Percentiles rank a stretch among this genome's conserved stretches.
Evolutionary conservation across 2,888 invertebrate species (phyloP).

Genomic region (Fragum whitleyi): DNA sequence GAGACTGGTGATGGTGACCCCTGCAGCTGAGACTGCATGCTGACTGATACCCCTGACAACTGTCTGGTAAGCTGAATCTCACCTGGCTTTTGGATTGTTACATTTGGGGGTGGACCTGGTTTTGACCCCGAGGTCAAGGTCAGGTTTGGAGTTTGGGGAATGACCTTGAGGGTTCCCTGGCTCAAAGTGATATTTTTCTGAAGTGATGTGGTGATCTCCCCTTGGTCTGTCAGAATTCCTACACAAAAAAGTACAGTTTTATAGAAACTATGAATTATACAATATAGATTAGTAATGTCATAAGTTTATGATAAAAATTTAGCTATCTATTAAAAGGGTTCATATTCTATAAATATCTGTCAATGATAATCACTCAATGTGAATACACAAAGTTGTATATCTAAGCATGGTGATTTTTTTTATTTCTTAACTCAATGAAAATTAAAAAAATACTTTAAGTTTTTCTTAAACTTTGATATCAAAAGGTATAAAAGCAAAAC

Average conservation of each 20-base stretch:
- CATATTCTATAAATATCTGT: too few species aligned
- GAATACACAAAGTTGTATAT: too few species aligned
- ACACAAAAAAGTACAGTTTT: background rate
- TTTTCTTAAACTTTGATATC: too few species aligned
- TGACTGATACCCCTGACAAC: conserved; percentile 36
- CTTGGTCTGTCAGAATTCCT: conserved; percentile 12
- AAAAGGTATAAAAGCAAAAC: too few species aligned
- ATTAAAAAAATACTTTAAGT: too few species aligned
- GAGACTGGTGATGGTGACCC: conserved; percentile 44
- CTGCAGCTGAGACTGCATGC: conserved; percentile 26
- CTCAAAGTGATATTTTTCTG: conserved; percentile 47
- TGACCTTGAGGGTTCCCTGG: conserved; percentile 57
- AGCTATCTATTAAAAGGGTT: too few species aligned
- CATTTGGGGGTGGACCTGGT: conserved; percentile 43
- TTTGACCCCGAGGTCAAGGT: conserved; percentile 34
- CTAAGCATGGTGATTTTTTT: too few species aligned
- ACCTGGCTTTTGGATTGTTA: conserved; percentile 57
- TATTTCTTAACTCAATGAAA: too few species aligned
- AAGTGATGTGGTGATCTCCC: conserved; percentile 34
- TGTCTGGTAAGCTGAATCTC: conserved; percentile 55
- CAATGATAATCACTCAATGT: too few species aligned
- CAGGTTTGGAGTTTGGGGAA: conserved; percentile 40
- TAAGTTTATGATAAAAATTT: too few species aligned
- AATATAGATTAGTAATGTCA: too few species aligned
- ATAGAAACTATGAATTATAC: too few species aligned